These are phyloP conservation scores for Oryctolagus cuniculus DNA, from an alignment of 2,113 vertebrate genomes.

Conservation along the genomic window mOryCun1.1 NC_091434.1:20762001-20762500, in stretches of 20 bases:
- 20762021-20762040: neutral
- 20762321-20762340: neutral
- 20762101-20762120: slow-evolving; percentile 3
- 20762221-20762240: neutral
- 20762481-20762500: neutral
- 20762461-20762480: slow-evolving; percentile 40
- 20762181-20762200: slow-evolving; percentile 18
- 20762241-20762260: neutral
- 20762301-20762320: slow-evolving; percentile 44
- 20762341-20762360: neutral
- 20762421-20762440: slow-evolving; percentile 51
- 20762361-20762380: neutral
- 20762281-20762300: neutral
- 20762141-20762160: neutral
- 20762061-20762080: slow-evolving; percentile 30
- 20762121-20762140: neutral
- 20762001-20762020: neutral
- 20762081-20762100: neutral
- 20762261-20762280: neutral
- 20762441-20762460: neutral
- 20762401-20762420: slow-evolving; percentile 50
- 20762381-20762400: slow-evolving; percentile 34
- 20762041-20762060: slow-evolving; percentile 19
- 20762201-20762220: neutral
- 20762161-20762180: slow-evolving; percentile 16